These are phyloP conservation scores for Stomorhina lunata DNA, from an alignment of 2,888 invertebrate species.

Conservation along the genomic window DNA sequence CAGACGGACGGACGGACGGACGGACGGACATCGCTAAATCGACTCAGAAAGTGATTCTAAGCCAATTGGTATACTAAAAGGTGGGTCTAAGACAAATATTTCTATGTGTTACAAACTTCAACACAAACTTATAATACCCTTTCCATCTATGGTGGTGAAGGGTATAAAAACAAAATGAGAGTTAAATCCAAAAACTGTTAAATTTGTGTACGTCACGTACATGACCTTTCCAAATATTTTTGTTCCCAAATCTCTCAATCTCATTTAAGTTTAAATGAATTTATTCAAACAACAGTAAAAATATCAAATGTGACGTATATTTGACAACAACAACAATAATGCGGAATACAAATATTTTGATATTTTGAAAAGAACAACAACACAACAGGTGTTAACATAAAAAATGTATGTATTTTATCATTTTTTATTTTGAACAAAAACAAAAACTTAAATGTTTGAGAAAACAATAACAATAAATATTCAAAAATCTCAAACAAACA, in stretches of 20 bases:
- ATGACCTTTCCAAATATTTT: conserved; percentile 32
- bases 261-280: background rate
- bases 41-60: too few species aligned
- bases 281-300: background rate
- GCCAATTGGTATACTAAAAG: too few species aligned
- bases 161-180: background rate
- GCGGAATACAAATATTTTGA: too few species aligned
- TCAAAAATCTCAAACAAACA: too few species aligned
- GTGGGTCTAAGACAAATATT: background rate
- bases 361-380: background rate
- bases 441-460: too few species aligned
- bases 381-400: conserved; percentile 5
- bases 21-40: too few species aligned
- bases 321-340: background rate
- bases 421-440: too few species aligned
- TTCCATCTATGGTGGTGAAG: background rate
- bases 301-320: background rate
- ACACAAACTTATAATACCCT: background rate
- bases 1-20: too few species aligned
- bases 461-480: too few species aligned
- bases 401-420: too few species aligned
- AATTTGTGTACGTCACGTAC: conserved; percentile 27
- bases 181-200: too few species aligned
- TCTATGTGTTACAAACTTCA: background rate
- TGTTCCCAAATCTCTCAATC: too few species aligned